A percentile compares a stretch with the other conserved stretches of the same genome.
Conservation (phyloP, 1,140 invertebrate species). For the Heterodera schachtii region DNA sequence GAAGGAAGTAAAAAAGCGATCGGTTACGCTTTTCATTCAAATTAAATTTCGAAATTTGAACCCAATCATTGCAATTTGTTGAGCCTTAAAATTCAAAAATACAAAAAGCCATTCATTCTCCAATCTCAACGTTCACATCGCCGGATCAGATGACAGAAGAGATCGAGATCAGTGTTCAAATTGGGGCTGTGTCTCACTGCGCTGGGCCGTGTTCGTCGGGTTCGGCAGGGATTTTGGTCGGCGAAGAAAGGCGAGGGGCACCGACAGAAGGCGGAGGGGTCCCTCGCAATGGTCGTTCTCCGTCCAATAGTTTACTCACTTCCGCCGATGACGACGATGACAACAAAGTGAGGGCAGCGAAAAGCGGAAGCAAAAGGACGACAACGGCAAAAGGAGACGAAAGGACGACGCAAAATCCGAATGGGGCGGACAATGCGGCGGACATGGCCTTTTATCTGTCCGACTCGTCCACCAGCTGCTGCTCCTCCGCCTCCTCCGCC, state of each 20-base stretch:
- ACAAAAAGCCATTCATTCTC: no score
- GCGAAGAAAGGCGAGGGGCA: background rate
- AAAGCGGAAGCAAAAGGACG: background rate
- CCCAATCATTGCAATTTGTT: no score
- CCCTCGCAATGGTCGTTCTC: background rate
- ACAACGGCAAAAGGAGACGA: background rate
- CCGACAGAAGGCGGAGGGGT: background rate
- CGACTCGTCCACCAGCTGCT: constrained; percentile 19
- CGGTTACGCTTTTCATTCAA: no score
- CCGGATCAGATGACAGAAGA: background rate
- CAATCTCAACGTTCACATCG: no score
- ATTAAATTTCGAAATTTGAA: no score
- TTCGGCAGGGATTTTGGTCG: background rate
- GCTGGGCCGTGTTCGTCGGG: background rate
- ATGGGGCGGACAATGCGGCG: background rate
- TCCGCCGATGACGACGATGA: background rate
- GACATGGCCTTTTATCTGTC: constrained; percentile 14
- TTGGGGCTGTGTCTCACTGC: background rate
- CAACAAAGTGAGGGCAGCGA: background rate
- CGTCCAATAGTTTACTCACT: background rate
- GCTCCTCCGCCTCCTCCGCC: background rate
- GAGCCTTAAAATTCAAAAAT: no score
- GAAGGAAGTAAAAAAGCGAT: background rate
- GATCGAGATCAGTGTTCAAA: background rate
- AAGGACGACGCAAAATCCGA: background rate